A percentile compares a stretch with the other conserved stretches of the same genome.
phyloP scores from a whole-genome alignment of 2,113 vertebrate species.

The Mastomys coucha region DNA sequence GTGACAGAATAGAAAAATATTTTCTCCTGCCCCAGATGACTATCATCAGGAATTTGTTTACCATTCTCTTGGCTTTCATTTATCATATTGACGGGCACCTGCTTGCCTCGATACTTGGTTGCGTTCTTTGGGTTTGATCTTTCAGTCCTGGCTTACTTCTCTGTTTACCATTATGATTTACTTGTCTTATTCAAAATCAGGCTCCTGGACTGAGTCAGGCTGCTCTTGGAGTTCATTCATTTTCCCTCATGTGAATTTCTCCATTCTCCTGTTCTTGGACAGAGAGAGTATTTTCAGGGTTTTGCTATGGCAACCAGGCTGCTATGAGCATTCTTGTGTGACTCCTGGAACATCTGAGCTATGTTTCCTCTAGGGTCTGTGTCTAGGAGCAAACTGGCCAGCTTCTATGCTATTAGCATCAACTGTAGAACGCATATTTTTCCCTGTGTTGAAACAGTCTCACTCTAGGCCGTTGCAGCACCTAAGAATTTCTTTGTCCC shows the following conservation, averaged over 20 bases:
- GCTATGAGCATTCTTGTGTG: constrained; percentile 58
- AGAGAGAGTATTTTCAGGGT: constrained; percentile 55
- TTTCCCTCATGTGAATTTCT: constrained; percentile 62
- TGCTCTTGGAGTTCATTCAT: constrained; percentile 27
- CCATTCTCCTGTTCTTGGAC: constrained; percentile 45
- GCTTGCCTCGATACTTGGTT: constrained; percentile 3
- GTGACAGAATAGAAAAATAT: neutral
- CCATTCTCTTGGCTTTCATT: neutral
- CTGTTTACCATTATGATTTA: neutral
- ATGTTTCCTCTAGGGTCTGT: constrained; percentile 21
- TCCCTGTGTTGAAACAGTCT: neutral
- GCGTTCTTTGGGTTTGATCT: neutral
- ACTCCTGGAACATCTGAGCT: constrained; percentile 39
- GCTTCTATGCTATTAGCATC: neutral
- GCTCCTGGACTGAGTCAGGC: neutral
- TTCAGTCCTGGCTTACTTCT: neutral
- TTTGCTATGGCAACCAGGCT: constrained; percentile 70
- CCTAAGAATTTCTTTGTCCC: constrained; percentile 9
- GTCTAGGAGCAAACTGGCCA: neutral
- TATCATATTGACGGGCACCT: neutral
- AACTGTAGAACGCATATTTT: constrained; percentile 16
- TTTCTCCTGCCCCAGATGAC: neutral
- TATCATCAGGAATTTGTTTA: neutral
- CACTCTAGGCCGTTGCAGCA: neutral
- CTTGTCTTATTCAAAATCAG: neutral